phyloP scores from a whole-genome alignment of 53 echinoderm and acorn worm species.

The Patiria pectinifera region DNA sequence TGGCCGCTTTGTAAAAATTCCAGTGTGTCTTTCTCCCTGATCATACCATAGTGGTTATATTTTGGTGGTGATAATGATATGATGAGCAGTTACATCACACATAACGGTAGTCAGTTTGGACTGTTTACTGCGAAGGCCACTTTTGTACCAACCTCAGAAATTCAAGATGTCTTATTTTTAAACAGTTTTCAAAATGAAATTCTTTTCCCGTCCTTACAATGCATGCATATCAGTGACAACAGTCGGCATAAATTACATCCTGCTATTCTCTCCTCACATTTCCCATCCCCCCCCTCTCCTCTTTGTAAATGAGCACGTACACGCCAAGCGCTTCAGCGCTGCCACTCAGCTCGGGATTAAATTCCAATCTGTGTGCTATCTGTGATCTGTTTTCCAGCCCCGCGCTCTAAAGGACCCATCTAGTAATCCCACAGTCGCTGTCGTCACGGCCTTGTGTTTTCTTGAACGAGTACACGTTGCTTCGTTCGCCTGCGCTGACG shows the following conservation, averaged over 20 bases:
- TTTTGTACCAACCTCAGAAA: background rate
- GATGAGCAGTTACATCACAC: no score
- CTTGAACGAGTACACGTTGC: background rate
- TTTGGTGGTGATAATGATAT: no score
- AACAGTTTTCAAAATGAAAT: background rate
- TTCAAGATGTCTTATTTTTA: background rate
- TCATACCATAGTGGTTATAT: no score
- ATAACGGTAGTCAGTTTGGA: no score
- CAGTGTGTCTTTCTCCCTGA: no score
- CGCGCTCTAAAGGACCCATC: background rate
- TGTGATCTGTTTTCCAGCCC: conserved; percentile 40
- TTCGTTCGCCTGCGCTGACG: background rate
- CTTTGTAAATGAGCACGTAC: conserved; percentile 7
- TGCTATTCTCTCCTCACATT: background rate
- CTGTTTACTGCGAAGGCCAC: no score
- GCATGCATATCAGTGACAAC: background rate
- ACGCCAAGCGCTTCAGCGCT: background rate
- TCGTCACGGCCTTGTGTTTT: no score
- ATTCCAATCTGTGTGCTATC: conserved; percentile 52
- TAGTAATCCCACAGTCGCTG: conserved; percentile 1
- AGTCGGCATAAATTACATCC: conserved; percentile 11
- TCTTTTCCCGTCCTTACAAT: background rate
- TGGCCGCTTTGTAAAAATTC: no score
- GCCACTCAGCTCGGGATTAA: conserved; percentile 32
- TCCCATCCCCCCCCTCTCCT: background rate